Evolutionary conservation across 2,113 vertebrate species (phyloP).

Genomic region (Rhabdomys dilectus): DNA sequence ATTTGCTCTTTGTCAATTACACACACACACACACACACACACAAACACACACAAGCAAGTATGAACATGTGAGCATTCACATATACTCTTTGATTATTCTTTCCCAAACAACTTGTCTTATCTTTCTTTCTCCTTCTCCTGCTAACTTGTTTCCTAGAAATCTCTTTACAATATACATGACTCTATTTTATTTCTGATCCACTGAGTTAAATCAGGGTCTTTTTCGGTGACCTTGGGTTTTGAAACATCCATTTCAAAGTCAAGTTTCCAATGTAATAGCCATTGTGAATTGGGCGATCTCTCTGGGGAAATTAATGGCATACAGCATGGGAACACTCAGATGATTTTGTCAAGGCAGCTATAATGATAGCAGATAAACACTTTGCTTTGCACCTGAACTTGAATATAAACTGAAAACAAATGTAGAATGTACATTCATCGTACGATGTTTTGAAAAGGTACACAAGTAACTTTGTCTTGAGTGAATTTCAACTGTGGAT

Average conservation of each 20-base stretch:
- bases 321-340: background rate
- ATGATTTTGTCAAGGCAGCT: background rate
- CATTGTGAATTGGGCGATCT: background rate
- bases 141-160: background rate
- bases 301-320: background rate
- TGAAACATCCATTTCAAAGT: background rate
- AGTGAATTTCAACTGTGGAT: constrained; percentile 41
- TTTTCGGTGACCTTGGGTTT: background rate
- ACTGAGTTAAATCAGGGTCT: background rate
- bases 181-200: background rate
- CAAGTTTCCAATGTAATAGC: background rate
- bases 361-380: background rate
- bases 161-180: background rate
- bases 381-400: background rate
- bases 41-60: background rate
- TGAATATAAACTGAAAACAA: background rate
- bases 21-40: too few species aligned
- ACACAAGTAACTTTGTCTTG: background rate
- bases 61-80: background rate
- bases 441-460: constrained; percentile 38
- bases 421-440: background rate
- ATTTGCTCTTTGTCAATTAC: background rate
- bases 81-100: background rate
- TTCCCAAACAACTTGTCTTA: background rate
- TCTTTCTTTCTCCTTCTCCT: background rate